Conservation (phyloP, 2,113 vertebrate genomes). For the Suricata suricatta region DNA sequence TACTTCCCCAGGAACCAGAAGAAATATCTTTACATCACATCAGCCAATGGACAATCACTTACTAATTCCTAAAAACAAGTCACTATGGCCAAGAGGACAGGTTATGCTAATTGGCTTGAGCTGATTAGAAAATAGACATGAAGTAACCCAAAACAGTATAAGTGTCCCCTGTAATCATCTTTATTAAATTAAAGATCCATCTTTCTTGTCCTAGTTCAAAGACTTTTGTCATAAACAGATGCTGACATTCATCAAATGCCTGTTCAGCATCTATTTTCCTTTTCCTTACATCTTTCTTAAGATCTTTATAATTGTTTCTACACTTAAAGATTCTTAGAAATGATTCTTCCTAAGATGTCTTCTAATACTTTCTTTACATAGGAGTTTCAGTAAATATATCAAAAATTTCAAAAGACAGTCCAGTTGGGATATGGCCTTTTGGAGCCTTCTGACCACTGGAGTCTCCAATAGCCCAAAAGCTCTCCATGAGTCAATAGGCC, state of each 20-base stretch:
- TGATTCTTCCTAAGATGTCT: background rate
- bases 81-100: background rate
- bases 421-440: background rate
- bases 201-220: background rate
- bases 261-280: background rate
- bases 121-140: background rate
- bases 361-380: background rate
- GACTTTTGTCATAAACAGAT: background rate
- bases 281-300: background rate
- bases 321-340: background rate
- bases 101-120: background rate
- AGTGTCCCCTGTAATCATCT: background rate
- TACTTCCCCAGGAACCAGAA: background rate
- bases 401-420: background rate
- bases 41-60: background rate
- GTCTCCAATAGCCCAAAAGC: background rate
- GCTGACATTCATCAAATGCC: background rate
- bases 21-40: background rate
- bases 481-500: background rate
- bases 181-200: background rate
- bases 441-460: background rate
- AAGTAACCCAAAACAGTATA: background rate
- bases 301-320: background rate
- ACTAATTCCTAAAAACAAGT: background rate
- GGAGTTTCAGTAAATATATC: background rate